Evolutionary conservation across 2,113 vertebrate genomes (phyloP), one percentile per base, ranked within the genome.

Genomic region (Eleginops maclovinus): DNA sequence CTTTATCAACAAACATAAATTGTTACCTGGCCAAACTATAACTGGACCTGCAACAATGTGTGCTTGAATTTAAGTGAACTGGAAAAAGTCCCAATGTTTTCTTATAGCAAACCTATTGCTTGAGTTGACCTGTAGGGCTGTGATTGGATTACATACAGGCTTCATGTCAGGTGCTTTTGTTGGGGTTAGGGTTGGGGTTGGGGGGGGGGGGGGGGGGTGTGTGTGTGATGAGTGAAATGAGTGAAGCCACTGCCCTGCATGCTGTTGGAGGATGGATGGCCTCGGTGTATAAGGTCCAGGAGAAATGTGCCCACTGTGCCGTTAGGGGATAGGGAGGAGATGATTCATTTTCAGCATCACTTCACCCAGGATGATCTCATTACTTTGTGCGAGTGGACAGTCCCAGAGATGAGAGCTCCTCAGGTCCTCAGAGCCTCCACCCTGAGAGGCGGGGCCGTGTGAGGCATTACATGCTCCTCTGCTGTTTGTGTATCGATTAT

Each of bases 261-360:
- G 24, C 31, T 60, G 47, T 24, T 50, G n/a, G 60, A 83, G 74
- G 89, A 93, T 91, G 91, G 81, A 93, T 86, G 77, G 87, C 87
- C 80, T 70, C 14, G 3, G 81, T 86, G 55, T 71, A 69, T 86
- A 89, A 85, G 88, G 91, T 89, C 85, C 83, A 85, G 62, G 72
- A 91, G 87, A 84, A 84, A 89, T 87, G 85, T 85, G 85, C 59
- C 87, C 70, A 55, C 41, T 40, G 51, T 60, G 77, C 77, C 65
- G 31, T 79, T 65, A 72, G 88, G 81, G 88, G 77, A 88, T 66
- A 69, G 76, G 65, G 75, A 82, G 87, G 90, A 87, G 79, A 91
- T 88, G 87, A 89, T 92, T 94, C 88, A 89, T 93, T 94, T 93
- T 92, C 88, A 81, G 91, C 92, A 84, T 92, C 89, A 87, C 90